A percentile compares a stretch with the other conserved stretches of the same genome.
These are phyloP conservation scores for Centropus bengalensis DNA, from an alignment of 2,113 vertebrate genomes.

Conservation along the genomic window DNA sequence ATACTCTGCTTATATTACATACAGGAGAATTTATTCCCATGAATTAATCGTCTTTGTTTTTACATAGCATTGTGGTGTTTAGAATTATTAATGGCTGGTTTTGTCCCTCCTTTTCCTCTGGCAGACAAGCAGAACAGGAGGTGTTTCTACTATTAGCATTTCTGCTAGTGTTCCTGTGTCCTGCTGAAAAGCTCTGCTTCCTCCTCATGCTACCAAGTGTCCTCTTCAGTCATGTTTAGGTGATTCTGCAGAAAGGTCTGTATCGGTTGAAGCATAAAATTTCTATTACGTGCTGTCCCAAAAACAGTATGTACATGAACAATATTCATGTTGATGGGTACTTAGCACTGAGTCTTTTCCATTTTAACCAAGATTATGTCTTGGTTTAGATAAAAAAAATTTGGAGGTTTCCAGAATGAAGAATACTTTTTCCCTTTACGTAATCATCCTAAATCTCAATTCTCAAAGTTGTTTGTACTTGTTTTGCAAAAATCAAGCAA, in stretches of 20 bases:
- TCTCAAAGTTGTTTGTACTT: background rate
- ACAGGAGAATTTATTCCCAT: background rate
- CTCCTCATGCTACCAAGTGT: background rate
- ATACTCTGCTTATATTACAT: background rate
- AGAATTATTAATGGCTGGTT: background rate
- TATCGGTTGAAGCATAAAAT: background rate
- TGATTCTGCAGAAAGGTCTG: background rate
- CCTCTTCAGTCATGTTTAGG: background rate
- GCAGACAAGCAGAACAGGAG: background rate
- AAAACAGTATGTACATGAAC: background rate
- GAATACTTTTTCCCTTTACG: background rate
- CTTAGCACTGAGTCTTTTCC: background rate
- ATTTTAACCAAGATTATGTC: background rate
- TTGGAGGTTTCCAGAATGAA: background rate
- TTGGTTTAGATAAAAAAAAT: background rate
- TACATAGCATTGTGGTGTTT: background rate
- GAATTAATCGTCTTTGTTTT: background rate
- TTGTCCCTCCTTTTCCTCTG: background rate
- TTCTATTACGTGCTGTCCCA: background rate
- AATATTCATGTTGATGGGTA: background rate
- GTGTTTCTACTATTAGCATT: background rate
- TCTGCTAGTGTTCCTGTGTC: background rate
- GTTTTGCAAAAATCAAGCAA: background rate
- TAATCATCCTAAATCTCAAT: background rate
- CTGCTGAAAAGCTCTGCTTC: background rate